phyloP scores from a whole-genome alignment of 2,797 vertebrate species.

The Oreochromis grahami region DNA sequence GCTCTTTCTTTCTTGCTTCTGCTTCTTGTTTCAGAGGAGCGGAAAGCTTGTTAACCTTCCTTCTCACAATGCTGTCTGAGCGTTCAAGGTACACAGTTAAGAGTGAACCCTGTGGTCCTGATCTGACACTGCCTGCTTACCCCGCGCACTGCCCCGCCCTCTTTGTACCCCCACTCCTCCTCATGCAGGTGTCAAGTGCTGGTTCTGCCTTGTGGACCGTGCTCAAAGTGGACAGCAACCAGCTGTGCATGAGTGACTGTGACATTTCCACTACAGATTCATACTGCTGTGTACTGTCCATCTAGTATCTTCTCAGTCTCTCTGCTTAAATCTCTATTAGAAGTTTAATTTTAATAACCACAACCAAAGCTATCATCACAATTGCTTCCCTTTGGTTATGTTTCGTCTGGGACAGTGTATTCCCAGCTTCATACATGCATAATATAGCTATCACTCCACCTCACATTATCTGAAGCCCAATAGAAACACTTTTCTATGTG shows the following conservation, averaged over 20 bases:
- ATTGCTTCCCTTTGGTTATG: not conserved
- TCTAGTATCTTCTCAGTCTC: not conserved
- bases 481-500: not conserved
- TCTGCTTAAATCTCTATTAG: not conserved
- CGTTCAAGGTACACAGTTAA: slow-evolving; percentile 73
- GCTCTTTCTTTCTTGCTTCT: slow-evolving; percentile 47
- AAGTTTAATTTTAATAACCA: not conserved
- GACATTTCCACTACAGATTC: slow-evolving; percentile 50
- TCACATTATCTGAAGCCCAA: not conserved
- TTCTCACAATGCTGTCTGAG: slow-evolving; percentile 76
- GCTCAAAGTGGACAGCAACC: slow-evolving; percentile 29
- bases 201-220: slow-evolving; percentile 23
- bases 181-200: slow-evolving; percentile 10
- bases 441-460: not conserved
- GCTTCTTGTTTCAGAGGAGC: slow-evolving; percentile 72
- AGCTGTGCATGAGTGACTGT: slow-evolving; percentile 49
- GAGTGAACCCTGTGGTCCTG: slow-evolving; percentile 41
- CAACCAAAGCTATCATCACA: not conserved
- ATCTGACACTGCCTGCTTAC: slow-evolving; percentile 40
- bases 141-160: not conserved
- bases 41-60: slow-evolving; percentile 77
- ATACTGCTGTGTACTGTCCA: not conserved
- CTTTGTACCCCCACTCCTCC: not conserved
- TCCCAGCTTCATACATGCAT: not conserved
- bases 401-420: not conserved